Percentiles rank a stretch among this genome's conserved stretches.
Conservation (phyloP, 2,797 vertebrate species). For the Danio aesculapii region DNA sequence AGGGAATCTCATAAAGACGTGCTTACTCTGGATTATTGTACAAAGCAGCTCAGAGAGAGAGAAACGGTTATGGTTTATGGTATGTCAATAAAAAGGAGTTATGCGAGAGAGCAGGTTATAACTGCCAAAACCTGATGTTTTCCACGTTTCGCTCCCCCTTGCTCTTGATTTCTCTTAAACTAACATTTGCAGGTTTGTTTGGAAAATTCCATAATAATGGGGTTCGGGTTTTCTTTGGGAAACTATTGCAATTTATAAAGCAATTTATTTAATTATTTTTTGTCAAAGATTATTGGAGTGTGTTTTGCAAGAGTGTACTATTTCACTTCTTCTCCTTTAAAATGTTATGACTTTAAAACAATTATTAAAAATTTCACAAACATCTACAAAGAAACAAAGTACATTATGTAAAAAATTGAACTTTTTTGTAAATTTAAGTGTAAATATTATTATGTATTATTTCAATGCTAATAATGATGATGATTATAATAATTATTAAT, state of each 20-base stretch:
- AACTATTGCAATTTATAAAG: not conserved
- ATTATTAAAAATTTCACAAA: too few species aligned
- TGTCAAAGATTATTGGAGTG: not conserved
- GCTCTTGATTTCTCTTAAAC: not conserved
- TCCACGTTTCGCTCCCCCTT: not conserved
- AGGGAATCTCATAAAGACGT: conserved; percentile 45
- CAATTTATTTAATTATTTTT: too few species aligned
- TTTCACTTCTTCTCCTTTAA: too few species aligned
- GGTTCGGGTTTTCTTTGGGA: not conserved
- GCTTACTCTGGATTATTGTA: conserved; percentile 39
- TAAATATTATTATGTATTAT: too few species aligned
- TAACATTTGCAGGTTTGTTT: not conserved
- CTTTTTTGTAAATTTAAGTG: too few species aligned
- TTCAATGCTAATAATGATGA: too few species aligned
- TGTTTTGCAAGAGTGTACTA: not conserved
- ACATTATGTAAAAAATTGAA: too few species aligned
- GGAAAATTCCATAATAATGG: conserved; percentile 14
- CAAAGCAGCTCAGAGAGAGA: conserved; percentile 10
- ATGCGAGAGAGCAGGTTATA: conserved; percentile 20
- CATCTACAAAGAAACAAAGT: too few species aligned
- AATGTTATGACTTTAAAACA: too few species aligned
- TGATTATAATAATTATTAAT: too few species aligned
- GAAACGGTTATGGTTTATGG: conserved; percentile 37
- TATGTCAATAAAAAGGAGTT: conserved; percentile 43
- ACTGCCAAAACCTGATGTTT: conserved; percentile 33